phyloP scores from a whole-genome alignment of 2,113 vertebrate species.

The Mastomys natalensis region DNA sequence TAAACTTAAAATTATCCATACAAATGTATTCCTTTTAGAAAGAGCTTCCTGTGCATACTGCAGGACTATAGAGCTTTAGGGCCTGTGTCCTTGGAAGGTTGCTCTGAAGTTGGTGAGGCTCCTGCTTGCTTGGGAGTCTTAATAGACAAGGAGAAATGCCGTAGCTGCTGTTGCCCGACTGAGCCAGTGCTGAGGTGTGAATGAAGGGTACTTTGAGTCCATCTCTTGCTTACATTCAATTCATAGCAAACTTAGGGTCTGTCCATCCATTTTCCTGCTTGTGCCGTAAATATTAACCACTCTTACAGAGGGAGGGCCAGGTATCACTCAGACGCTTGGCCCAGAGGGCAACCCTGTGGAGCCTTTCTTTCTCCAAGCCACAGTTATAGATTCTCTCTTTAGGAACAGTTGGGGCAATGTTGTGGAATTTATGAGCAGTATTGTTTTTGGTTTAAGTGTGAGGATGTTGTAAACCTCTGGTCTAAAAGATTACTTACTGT shows the following conservation, averaged over 20 bases:
- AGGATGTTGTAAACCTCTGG: neutral
- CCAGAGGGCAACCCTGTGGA: neutral
- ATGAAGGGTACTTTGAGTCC: neutral
- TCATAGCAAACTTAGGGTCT: neutral
- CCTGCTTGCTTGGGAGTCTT: neutral
- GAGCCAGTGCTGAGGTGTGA: neutral
- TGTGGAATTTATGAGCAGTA: neutral
- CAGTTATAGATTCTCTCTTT: neutral
- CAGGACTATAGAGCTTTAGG: neutral
- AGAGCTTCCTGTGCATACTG: neutral
- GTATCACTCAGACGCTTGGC: neutral
- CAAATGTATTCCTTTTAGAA: conserved; percentile 7
- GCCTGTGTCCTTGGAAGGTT: neutral
- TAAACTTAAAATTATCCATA: neutral
- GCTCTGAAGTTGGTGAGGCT: neutral
- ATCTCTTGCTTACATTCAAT: neutral
- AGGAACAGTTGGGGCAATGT: neutral
- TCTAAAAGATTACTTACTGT: neutral
- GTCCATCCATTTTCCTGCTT: neutral
- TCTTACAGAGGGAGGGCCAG: neutral
- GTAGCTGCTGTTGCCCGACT: neutral
- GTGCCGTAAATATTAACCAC: neutral
- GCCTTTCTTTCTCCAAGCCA: neutral
- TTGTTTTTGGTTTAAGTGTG: neutral
- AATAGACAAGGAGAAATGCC: neutral